These are phyloP conservation scores for Diarsia dahlii DNA, from an alignment of 2,888 invertebrate species.

Conservation along the genomic window DNA sequence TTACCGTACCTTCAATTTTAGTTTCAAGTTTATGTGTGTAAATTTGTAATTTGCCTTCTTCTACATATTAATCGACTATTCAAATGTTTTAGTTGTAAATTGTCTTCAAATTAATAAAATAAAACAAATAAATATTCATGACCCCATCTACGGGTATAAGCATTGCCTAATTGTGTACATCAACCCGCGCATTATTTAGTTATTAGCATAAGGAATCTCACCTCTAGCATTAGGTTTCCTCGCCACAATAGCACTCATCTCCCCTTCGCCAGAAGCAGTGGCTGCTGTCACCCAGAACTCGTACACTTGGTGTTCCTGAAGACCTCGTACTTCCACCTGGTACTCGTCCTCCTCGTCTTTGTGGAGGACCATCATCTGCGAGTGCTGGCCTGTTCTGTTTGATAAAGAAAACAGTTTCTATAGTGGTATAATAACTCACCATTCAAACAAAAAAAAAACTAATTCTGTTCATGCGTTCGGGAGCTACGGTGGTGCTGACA, in stretches of 20 bases:
- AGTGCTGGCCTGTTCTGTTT: constrained; percentile 83
- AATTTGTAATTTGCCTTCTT: too few species aligned
- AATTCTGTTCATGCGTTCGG: too few species aligned
- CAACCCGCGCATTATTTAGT: background rate
- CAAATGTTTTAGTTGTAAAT: too few species aligned
- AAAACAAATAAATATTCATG: too few species aligned
- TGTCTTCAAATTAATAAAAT: too few species aligned
- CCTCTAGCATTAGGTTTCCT: constrained; percentile 94
- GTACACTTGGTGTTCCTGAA: constrained; percentile 93
- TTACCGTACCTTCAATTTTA: too few species aligned
- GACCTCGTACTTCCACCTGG: constrained; percentile 92
- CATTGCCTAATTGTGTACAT: background rate
- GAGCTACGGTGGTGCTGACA: too few species aligned
- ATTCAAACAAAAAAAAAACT: too few species aligned
- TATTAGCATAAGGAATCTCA: constrained; percentile 65
- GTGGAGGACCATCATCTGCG: constrained; percentile 79
- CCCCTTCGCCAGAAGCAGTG: constrained; percentile 92
- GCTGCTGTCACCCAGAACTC: constrained; percentile 97
- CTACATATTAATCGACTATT: too few species aligned
- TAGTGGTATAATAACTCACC: background rate
- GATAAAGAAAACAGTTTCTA: background rate
- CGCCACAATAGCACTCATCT: constrained; percentile 94
- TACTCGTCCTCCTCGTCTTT: constrained; percentile 78
- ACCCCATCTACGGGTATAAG: too few species aligned
- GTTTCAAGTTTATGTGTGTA: too few species aligned